Conservation (phyloP, 2,113 vertebrate genomes). For the Butorides virescens region DNA sequence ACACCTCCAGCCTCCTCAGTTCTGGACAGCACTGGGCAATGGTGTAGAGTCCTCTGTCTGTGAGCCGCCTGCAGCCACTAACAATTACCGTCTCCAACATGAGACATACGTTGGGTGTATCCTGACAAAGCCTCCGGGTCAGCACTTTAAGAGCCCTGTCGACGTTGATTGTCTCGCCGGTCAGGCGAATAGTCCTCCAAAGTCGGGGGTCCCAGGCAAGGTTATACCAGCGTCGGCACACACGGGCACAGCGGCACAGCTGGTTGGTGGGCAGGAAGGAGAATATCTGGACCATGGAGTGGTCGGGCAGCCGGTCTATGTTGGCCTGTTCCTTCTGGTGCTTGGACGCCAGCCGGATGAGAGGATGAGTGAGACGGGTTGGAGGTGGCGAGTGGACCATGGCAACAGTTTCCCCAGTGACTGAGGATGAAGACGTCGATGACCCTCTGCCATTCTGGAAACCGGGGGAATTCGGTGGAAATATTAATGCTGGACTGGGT, state of each 20-base stretch:
- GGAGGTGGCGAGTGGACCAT: slow-evolving; percentile 90
- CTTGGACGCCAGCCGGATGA: slow-evolving; percentile 80
- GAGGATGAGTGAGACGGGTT: slow-evolving; percentile 79
- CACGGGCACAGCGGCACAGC: slow-evolving; percentile 92
- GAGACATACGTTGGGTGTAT: slow-evolving; percentile 97
- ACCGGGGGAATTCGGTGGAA: slow-evolving; percentile 82
- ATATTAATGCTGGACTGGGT: slow-evolving; percentile 92
- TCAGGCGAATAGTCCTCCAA: slow-evolving; percentile 89
- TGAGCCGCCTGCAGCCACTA: slow-evolving; percentile 93
- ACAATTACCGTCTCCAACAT: slow-evolving; percentile 92
- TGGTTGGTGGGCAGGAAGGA: slow-evolving; percentile 94
- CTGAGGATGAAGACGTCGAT: slow-evolving; percentile 87
- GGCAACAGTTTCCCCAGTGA: slow-evolving; percentile 89
- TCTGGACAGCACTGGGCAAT: slow-evolving; percentile 96
- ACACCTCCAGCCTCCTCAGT: slow-evolving; percentile 89
- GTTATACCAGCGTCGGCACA: slow-evolving; percentile 96
- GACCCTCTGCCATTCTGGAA: slow-evolving; percentile 88
- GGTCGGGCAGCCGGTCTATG: slow-evolving; percentile 88
- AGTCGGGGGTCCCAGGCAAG: slow-evolving; percentile 95
- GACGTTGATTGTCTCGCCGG: slow-evolving; percentile 89
- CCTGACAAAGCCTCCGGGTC: slow-evolving; percentile 93
- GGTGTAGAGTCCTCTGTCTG: slow-evolving; percentile 92
- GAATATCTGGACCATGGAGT: slow-evolving; percentile 86
- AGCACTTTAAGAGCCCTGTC: slow-evolving; percentile 94
- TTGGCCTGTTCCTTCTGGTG: slow-evolving; percentile 83